phyloP scores from a whole-genome alignment of 2,888 invertebrate genomes.

The Polyommatus iphigenia region DNA sequence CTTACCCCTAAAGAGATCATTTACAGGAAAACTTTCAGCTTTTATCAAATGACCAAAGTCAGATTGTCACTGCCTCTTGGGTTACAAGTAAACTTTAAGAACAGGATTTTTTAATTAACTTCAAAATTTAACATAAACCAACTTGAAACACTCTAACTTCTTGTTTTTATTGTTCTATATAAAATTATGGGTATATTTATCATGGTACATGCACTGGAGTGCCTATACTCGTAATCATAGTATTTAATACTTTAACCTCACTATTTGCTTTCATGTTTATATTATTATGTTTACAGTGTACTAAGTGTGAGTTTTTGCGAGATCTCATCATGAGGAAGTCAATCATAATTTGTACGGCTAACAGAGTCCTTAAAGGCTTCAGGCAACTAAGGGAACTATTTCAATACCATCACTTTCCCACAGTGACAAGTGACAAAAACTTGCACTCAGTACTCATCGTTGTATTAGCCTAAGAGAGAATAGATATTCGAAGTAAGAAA shows the following conservation, averaged over 20 bases:
- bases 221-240: slow-evolving; percentile 1
- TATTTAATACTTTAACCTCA: slow-evolving; percentile 51
- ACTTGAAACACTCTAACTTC: too few species aligned
- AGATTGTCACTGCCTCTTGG: too few species aligned
- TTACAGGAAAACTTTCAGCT: too few species aligned
- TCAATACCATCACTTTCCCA: too few species aligned
- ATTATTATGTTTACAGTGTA: slow-evolving; percentile 29
- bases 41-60: too few species aligned
- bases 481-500: not conserved
- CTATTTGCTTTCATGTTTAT: slow-evolving; percentile 70
- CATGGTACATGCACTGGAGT: slow-evolving; percentile 4
- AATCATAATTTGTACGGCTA: too few species aligned
- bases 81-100: too few species aligned
- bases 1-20: too few species aligned
- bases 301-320: not conserved
- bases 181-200: slow-evolving; percentile 25
- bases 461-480: not conserved
- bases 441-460: not conserved
- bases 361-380: too few species aligned
- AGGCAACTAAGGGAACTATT: too few species aligned
- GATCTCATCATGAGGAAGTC: not conserved
- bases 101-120: too few species aligned
- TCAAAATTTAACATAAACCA: too few species aligned
- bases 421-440: not conserved
- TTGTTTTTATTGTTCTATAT: not conserved